Evolutionary conservation across 2,113 vertebrate species (phyloP).

Genomic region (Geococcyx californianus): DNA sequence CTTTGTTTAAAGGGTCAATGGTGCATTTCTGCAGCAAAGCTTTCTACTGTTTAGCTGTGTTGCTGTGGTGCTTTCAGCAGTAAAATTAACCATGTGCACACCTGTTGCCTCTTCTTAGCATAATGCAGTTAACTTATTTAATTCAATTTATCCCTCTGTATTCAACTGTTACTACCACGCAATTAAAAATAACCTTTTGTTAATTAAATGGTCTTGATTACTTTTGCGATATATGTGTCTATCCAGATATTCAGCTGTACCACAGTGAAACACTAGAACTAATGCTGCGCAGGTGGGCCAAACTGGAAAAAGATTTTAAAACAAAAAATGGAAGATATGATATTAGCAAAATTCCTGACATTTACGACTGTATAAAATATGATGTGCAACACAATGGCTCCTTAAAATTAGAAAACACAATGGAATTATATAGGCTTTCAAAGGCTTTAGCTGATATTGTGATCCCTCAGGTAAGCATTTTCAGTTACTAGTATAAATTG

Average conservation of each 20-base stretch:
- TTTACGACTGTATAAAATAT: slow-evolving; percentile 92
- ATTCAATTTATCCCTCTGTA: background rate
- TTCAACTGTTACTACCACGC: background rate
- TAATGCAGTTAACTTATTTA: background rate
- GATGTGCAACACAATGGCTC: slow-evolving; percentile 90
- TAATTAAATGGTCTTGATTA: background rate
- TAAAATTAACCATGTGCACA: background rate
- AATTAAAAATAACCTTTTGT: background rate
- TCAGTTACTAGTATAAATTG: background rate
- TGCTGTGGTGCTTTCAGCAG: background rate
- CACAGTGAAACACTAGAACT: slow-evolving; percentile 90
- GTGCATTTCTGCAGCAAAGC: background rate
- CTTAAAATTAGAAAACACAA: slow-evolving; percentile 86
- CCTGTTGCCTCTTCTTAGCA: background rate
- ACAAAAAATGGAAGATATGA: slow-evolving; percentile 90
- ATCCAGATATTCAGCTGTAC: slow-evolving; percentile 88
- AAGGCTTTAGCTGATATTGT: slow-evolving; percentile 91
- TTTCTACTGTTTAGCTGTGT: background rate
- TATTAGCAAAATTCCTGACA: slow-evolving; percentile 92
- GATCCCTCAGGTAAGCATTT: slow-evolving; percentile 85
- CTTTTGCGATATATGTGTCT: background rate
- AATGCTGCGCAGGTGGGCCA: slow-evolving; percentile 89
- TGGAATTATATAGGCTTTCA: slow-evolving; percentile 89
- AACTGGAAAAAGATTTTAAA: slow-evolving; percentile 91
- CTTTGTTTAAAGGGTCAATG: background rate